These are phyloP conservation scores for Rhagonycha lutea DNA, from an alignment of 2,888 invertebrate species.

Conservation along the genomic window DNA sequence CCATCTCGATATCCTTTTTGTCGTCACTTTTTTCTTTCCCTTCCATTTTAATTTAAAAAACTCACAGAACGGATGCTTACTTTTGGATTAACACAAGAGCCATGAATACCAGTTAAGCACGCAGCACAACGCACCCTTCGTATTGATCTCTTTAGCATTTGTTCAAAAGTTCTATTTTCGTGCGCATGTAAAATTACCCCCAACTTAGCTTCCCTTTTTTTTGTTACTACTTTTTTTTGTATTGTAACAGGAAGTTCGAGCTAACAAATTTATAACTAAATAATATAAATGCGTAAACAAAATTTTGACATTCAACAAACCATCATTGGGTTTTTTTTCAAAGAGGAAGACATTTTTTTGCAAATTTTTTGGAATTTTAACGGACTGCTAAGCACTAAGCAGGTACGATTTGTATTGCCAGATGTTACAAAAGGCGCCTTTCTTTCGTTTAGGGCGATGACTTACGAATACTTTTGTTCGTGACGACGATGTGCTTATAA, in stretches of 20 bases:
- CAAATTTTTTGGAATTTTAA: background rate
- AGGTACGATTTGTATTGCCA: background rate
- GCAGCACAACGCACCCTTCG: background rate
- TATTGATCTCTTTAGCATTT: conserved; percentile 2
- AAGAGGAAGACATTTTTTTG: background rate
- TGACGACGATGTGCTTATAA: background rate
- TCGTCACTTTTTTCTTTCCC: conserved; percentile 61
- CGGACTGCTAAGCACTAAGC: background rate
- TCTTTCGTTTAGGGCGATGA: background rate
- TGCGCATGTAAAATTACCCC: conserved; percentile 23
- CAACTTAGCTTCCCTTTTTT: conserved; percentile 7
- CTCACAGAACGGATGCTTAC: background rate
- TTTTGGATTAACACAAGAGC: background rate
- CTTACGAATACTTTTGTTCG: background rate
- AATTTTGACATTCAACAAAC: background rate
- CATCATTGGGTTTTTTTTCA: background rate
- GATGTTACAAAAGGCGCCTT: background rate
- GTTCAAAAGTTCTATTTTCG: background rate
- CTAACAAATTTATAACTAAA: background rate
- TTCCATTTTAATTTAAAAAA: conserved; percentile 36
- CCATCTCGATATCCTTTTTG: conserved; percentile 68
- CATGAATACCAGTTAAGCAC: background rate
- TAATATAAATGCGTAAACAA: background rate
- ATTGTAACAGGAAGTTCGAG: background rate
- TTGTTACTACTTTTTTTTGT: background rate